Evolutionary conservation across 2,113 vertebrate species (phyloP), one percentile per base, ranked within the genome.

Genomic region (Blennius ocellaris): DNA sequence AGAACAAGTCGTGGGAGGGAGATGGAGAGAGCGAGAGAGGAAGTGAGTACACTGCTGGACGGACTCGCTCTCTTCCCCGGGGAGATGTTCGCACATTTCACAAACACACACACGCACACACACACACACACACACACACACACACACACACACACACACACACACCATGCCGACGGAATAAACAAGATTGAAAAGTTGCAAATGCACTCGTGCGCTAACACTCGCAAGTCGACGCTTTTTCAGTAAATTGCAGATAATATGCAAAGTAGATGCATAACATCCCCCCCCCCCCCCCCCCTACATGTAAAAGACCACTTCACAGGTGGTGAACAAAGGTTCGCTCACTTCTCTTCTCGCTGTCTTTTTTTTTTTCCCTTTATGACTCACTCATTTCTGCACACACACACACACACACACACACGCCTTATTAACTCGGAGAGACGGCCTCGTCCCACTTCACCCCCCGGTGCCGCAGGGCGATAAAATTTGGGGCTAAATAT

Each of bases 1-100:
- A 87, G 89, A 87, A 86, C 89, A 90, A 88, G 86, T 76, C 89
- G 91, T 93, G 82, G 91, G 91, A 91, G 91, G 91, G 80, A 90
- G 78, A 82, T 80, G 68, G 84, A 89, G 86, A 57, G 87, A 87
- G 87, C 61, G 66, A 69, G 83, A 72, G 69, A 80, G 86, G 83
- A 86, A 90, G 89, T 80, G 87, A 88, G 84, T 78, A 71, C 71
- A 78, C 86, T 88, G 80, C 82, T 89, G 83, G 82, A 88, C 79
- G 76, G 84, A 79, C 85, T 89, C 21, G 69, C 80, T 87, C 67
- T 70, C 88, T 40, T 78, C 73, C 81, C 83, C 30, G 15, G 74
- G 80, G 81, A 83, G 78, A 84, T 69, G 11, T 81, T 85, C 55
- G 7, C 81, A 86, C 88, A 82, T 80, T 76, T 54, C 72, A 64